A percentile compares a stretch with the other conserved stretches of the same genome.
Evolutionary conservation across 2,888 invertebrate species (phyloP).

Genomic region (Andrena fulva): DNA sequence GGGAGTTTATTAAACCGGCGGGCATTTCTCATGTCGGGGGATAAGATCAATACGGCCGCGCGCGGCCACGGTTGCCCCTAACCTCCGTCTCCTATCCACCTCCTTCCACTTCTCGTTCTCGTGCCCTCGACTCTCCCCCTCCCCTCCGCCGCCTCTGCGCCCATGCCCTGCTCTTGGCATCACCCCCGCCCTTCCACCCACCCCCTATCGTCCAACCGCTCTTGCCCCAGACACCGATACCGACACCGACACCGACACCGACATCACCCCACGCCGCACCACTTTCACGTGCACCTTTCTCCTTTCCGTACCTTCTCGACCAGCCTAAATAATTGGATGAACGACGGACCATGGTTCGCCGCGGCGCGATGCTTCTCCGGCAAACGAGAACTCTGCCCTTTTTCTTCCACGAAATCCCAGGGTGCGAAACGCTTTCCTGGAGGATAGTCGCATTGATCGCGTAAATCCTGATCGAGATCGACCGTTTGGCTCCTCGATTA

Average conservation of each 20-base stretch:
- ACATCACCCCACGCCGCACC: constrained; percentile 67
- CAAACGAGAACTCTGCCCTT: too few species aligned
- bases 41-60: constrained; percentile 85
- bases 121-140: constrained; percentile 61
- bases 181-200: not conserved
- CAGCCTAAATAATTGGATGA: constrained; percentile 3
- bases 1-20: constrained; percentile 85
- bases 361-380: not conserved
- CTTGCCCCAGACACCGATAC: constrained; percentile 30
- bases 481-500: constrained; percentile 76
- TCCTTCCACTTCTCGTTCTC: constrained; percentile 66
- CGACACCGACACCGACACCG: constrained; percentile 74
- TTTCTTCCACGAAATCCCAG: too few species aligned
- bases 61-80: constrained; percentile 81
- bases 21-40: constrained; percentile 85
- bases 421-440: not conserved
- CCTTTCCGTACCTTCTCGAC: constrained; percentile 22
- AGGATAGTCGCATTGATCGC: not conserved
- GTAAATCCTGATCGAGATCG: constrained; percentile 19
- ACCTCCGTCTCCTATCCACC: constrained; percentile 74
- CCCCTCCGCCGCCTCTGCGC: constrained; percentile 39
- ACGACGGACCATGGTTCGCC: not conserved
- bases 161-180: not conserved
- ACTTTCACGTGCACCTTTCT: constrained; percentile 38
- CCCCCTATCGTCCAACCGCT: not conserved